Conservation (phyloP, 2,888 invertebrate species). For the Acleris sparsana region DNA sequence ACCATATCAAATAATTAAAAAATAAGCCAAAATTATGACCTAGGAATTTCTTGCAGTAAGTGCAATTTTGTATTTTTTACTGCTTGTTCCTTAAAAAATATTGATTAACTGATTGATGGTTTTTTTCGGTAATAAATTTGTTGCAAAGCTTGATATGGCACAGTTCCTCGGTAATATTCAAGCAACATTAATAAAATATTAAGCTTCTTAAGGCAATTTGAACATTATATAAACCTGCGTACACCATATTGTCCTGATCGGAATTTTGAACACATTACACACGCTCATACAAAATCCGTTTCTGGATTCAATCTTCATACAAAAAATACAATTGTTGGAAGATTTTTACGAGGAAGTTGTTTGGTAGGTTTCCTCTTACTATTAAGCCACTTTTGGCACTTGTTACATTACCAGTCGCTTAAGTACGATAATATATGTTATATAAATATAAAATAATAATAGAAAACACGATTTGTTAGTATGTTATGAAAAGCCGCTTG, state of each 20-base stretch:
- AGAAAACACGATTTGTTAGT: constrained; percentile 12
- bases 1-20: not conserved
- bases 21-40: too few relatives aligned
- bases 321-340: not conserved
- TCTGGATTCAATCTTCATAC: constrained; percentile 38
- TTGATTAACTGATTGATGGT: not conserved
- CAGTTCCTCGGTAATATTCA: not conserved
- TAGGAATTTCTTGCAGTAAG: too few relatives aligned
- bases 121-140: too few relatives aligned
- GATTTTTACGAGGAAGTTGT: not conserved
- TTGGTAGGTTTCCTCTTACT: constrained; percentile 38
- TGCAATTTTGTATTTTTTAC: not conserved
- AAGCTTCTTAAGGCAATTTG: not conserved
- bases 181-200: not conserved
- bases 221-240: constrained; percentile 11
- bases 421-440: constrained; percentile 5
- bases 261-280: constrained; percentile 66
- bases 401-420: constrained; percentile 42
- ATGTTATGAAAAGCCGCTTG: not conserved
- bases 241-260: constrained; percentile 54
- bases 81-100: not conserved
- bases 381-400: constrained; percentile 71
- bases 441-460: constrained; percentile 11
- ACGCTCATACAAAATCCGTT: constrained; percentile 34
- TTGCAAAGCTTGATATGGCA: not conserved